Evolutionary conservation across 2,888 invertebrate genomes (phyloP).

Genomic region (Melinopterus prodromus): DNA sequence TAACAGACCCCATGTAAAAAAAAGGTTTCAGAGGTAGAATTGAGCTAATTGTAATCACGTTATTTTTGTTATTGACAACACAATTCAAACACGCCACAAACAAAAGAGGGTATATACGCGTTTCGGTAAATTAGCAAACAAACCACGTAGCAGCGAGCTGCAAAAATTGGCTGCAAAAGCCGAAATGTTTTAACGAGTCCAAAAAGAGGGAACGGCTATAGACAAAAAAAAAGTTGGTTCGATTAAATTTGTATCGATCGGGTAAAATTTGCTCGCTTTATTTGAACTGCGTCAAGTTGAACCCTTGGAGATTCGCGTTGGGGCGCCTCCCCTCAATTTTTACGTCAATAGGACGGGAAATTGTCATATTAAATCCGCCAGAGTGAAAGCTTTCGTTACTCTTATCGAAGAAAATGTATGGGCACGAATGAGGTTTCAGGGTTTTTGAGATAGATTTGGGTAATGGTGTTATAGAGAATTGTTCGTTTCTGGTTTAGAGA

Average conservation of each 20-base stretch:
- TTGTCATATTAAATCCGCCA: constrained; percentile 22
- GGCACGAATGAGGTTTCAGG: neutral
- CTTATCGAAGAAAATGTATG: neutral
- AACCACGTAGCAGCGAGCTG: neutral
- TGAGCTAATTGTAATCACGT: neutral
- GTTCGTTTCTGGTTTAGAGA: neutral
- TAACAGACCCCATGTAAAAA: too few species aligned
- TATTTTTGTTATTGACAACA: neutral
- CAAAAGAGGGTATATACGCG: neutral
- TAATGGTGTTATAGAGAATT: neutral
- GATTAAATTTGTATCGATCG: neutral
- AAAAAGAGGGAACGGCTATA: neutral
- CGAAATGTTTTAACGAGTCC: neutral
- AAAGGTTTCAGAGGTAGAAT: too few species aligned
- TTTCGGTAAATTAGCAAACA: neutral
- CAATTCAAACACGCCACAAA: neutral
- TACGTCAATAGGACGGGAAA: constrained; percentile 15
- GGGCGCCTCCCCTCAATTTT: neutral
- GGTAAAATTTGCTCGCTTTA: neutral
- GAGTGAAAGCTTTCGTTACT: neutral
- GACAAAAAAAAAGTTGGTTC: neutral
- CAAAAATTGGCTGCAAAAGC: neutral
- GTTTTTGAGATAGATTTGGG: neutral
- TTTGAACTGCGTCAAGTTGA: neutral
- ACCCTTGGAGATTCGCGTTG: neutral